These are phyloP conservation scores for Polyommatus iphigenia DNA, from an alignment of 2,888 invertebrate genomes.

Conservation along the genomic window DNA sequence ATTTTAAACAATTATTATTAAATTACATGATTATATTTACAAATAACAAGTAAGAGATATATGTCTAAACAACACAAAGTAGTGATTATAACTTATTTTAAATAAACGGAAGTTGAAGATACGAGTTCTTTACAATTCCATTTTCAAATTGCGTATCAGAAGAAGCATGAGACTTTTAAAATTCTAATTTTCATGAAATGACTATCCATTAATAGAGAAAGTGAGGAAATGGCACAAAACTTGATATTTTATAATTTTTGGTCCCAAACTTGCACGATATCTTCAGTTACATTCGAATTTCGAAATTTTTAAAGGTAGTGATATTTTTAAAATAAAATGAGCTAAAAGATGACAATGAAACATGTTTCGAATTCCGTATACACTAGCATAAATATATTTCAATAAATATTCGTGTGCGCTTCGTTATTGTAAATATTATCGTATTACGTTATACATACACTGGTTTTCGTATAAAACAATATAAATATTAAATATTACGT, in stretches of 20 bases:
- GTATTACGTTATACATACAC: conserved; percentile 32
- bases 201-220: conserved; percentile 28
- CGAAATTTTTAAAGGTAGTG: conserved; percentile 8
- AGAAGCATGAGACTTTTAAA: not conserved
- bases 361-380: conserved; percentile 20
- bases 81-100: conserved; percentile 18
- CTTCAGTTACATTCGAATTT: conserved; percentile 31
- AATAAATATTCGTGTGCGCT: conserved; percentile 46
- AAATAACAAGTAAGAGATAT: conserved; percentile 29
- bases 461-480: conserved; percentile 33
- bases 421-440: conserved; percentile 42
- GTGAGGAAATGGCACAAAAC: conserved; percentile 61
- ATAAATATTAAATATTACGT: conserved; percentile 25
- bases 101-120: conserved; percentile 5
- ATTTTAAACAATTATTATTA: conserved; percentile 21
- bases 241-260: conserved; percentile 54
- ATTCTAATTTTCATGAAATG: conserved; percentile 8
- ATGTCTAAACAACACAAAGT: conserved; percentile 19
- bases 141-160: not conserved
- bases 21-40: conserved; percentile 36
- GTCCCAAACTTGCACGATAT: conserved; percentile 61
- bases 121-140: conserved; percentile 14
- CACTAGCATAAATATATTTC: conserved; percentile 25
- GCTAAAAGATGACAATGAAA: conserved; percentile 4
- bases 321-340: not conserved